Conservation (phyloP, 2,113 vertebrate species). For the Actinemys pallida region DNA sequence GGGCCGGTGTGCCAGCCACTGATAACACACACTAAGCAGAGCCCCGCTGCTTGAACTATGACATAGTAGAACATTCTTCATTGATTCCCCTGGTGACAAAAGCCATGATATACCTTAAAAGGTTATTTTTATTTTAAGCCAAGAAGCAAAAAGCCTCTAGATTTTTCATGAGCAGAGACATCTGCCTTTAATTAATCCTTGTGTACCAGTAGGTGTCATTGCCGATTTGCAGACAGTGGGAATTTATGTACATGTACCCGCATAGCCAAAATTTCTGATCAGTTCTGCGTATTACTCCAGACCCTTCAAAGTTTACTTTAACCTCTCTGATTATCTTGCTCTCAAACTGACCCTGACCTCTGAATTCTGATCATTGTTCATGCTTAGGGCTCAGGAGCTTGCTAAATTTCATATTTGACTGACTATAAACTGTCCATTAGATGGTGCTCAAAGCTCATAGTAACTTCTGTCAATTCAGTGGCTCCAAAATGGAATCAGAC, state of each 20-base stretch:
- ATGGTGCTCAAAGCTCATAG: neutral
- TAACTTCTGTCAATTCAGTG: neutral
- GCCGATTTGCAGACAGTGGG: constrained; percentile 34
- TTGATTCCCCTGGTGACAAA: neutral
- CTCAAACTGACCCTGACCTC: neutral
- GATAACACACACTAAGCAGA: neutral
- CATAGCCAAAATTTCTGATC: neutral
- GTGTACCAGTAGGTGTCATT: constrained; percentile 70
- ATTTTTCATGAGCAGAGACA: neutral
- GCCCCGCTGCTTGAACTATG: neutral
- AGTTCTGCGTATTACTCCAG: neutral
- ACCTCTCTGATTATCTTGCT: neutral
- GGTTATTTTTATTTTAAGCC: rapidly evolving
- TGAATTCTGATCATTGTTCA: neutral
- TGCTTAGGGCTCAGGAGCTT: neutral
- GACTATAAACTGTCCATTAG: rapidly evolving
- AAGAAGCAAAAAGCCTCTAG: neutral
- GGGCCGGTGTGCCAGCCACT: neutral
- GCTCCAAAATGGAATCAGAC: neutral
- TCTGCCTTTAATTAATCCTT: neutral
- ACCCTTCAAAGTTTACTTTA: neutral
- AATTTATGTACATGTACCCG: neutral
- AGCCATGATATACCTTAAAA: rapidly evolving
- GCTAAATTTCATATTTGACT: neutral
- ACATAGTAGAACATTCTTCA: neutral